Evolutionary conservation across 2,888 invertebrate species (phyloP).

Genomic region (Phymatocera aterrima): DNA sequence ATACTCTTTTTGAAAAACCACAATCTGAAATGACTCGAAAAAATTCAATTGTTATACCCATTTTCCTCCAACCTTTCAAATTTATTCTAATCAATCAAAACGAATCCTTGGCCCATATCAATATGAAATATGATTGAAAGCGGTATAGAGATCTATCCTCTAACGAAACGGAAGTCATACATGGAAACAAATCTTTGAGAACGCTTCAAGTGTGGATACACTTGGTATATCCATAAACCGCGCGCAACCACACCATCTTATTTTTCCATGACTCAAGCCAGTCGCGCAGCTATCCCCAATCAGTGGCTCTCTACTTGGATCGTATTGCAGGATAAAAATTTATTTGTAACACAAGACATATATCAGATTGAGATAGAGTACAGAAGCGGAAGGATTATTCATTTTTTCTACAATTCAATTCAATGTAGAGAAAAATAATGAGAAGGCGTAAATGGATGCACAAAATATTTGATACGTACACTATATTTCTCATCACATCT

Average conservation of each 20-base stretch:
- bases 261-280: background rate
- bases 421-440: too few relatives aligned
- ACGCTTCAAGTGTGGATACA: background rate
- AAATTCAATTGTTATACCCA: too few relatives aligned
- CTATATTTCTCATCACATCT: too few relatives aligned
- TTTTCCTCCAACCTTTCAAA: too few relatives aligned
- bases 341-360: too few relatives aligned
- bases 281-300: background rate
- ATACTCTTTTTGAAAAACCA: too few relatives aligned
- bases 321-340: background rate
- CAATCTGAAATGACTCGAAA: too few relatives aligned
- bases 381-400: too few relatives aligned
- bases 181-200: background rate
- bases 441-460: too few relatives aligned
- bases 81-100: background rate
- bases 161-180: background rate
- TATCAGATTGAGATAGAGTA: too few relatives aligned
- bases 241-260: conserved; percentile 16
- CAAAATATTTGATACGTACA: too few relatives aligned
- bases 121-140: background rate
- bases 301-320: background rate
- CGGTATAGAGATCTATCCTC: background rate
- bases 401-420: too few relatives aligned
- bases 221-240: background rate
- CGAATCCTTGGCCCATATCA: background rate